A percentile compares a stretch with the other conserved stretches of the same genome.
Evolutionary conservation across 2,113 vertebrate species (phyloP).

Genomic region (Eulemur macaco): DNA sequence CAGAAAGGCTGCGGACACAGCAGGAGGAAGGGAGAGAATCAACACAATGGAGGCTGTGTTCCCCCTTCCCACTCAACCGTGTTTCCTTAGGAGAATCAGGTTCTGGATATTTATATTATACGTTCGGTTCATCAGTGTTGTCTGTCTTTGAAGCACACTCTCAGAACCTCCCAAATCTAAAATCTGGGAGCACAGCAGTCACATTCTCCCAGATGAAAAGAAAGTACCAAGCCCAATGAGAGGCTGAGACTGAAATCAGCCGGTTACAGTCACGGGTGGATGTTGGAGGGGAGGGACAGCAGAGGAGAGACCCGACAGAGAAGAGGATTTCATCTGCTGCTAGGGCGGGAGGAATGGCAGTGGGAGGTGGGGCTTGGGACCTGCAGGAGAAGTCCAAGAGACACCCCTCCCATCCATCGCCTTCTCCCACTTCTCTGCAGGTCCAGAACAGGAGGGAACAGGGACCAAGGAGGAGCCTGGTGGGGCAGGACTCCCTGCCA

Average conservation of each 20-base stretch:
- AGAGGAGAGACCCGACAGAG: neutral
- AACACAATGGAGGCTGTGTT: no score
- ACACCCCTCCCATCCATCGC: rapidly evolving
- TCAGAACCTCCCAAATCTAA: neutral
- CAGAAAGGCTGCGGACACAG: neutral
- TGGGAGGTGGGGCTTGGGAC: no score
- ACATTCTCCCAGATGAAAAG: neutral
- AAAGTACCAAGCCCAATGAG: neutral
- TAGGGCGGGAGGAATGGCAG: rapidly evolving
- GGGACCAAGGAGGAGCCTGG: neutral
- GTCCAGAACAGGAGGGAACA: neutral
- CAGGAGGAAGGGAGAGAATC: neutral
- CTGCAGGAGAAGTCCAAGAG: neutral
- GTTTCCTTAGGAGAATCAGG: neutral
- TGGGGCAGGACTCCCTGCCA: neutral
- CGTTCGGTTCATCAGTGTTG: neutral
- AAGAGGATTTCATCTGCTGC: neutral
- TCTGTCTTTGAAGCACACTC: neutral
- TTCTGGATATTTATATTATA: neutral
- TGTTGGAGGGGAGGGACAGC: no score
- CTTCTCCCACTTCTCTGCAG: no score
- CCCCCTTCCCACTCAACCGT: neutral
- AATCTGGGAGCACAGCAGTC: neutral
- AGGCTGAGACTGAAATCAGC: neutral
- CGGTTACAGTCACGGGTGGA: neutral